Base-by-base conservation (phyloP, 2,113 vertebrate species). In the Lycocorax pyrrhopterus region DNA sequence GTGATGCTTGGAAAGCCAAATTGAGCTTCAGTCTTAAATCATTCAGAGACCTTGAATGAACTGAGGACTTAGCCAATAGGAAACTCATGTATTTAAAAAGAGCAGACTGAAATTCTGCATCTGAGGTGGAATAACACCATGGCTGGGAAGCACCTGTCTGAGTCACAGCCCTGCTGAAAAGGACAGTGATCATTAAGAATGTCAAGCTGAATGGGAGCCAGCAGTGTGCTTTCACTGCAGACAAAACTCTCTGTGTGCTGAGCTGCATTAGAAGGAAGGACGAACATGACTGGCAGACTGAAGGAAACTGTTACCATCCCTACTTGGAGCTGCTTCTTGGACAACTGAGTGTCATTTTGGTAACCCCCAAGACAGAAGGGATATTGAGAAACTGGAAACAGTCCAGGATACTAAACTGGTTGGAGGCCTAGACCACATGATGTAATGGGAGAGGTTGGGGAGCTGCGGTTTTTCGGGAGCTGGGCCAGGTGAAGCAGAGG, bases 11-110 rank as follows among this genome's bases (percentile, higher is more conserved):
- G 46, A 77, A 77, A 69, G 32, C 10, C 5, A 11, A 49, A 84
- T 59, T 51, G 62, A 83, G 13, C 29, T 85, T 90, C 35, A 68
- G 3, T 68, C 33, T 68, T 83, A 73, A 80, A 91, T 68, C 26
- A 44, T 84, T 46, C 56, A 17, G 55, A 89, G 76, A 91, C 59
- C 53, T 76, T 76, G 51, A 91, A 62, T 49, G 87, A 86, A 43
- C 53, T 17, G 19, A 66, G 55, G 23, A 53, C n/a, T 56, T 17
- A 76, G 59, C 37, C 59, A 86, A 72, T 21, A 39, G 64, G 60
- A 77, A 84, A 39, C 33, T 64, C 12, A 4, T 4, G 4, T 33
- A 5, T 83, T 80, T 56, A 33, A 69, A 83, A 79, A 60, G 41
- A 73, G 27, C 37, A 39, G 51, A 53, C 18, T 83, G 58, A 89